Base-by-base conservation (phyloP, 2,797 vertebrate species). In the Furcifer pardalis region DNA sequence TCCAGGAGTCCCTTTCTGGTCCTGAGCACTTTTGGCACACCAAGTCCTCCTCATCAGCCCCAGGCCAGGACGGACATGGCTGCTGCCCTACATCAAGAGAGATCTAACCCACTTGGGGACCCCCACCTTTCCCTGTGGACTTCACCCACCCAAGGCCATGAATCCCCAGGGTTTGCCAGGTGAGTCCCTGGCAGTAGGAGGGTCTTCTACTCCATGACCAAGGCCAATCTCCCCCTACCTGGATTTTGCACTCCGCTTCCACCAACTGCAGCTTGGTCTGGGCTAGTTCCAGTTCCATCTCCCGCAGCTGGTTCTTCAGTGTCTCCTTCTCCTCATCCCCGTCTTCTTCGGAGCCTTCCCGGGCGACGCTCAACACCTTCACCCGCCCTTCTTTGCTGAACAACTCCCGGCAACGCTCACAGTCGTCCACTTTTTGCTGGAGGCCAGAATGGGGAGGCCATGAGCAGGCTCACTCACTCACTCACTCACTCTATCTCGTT, bases 251-350 rank as follows among this genome's bases (percentile, higher is more conserved):
- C 95, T 99, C 99, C 0, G 99, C 98, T 92, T 99, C 99, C 91
- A 99, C 98, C 94, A 99, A 93, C 95, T 99, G 98, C 91, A 99
- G 94, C 94, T 99, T 99, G 94, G 98, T 99, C 94, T 99, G 98
- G 17, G 98, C 98, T 82, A 99, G 96, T 85, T 99, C 98, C 63
- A 99, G 97, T 92, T 99, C 99, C 98, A 99, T 99, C 91, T 99
- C 99, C 56, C 99, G 96, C 90, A 99, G 96, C 96, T 99, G 99
- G 94, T 97, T 98, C 94, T 98, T 98, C 93, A 99, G 93, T 0
- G 91, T 96, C 90, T 99, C 98, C 94, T 99, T 99, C 95, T 99
- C 98, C 92, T 99, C 97, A 0, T 99, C 98, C 0, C 96, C 95
- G 94, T 99, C 97, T 91, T 98, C 97, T 0, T 96, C 92, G 1